These are phyloP conservation scores for Ferrisia virgata DNA, from an alignment of 2,888 invertebrate genomes.

Conservation along the genomic window DNA sequence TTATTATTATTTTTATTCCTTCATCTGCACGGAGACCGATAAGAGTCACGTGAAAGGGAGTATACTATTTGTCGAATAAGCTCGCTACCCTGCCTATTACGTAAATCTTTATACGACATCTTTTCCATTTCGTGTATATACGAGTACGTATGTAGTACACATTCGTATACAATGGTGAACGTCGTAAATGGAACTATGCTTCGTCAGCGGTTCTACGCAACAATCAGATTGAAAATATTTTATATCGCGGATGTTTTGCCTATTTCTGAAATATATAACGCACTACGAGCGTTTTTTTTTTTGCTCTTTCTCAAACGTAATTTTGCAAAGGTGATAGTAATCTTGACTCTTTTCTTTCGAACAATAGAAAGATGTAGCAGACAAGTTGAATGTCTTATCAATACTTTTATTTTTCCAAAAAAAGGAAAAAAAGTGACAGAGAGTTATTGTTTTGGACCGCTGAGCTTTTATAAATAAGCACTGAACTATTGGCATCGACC, in stretches of 20 bases:
- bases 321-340: no score
- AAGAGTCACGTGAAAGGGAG: background rate
- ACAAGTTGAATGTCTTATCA: no score
- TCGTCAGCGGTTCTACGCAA: background rate
- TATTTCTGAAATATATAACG: background rate
- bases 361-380: no score
- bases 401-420: no score
- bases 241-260: background rate
- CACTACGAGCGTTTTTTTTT: background rate
- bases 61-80: background rate
- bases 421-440: no score
- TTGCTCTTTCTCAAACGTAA: no score
- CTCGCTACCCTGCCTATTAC: background rate
- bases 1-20: background rate
- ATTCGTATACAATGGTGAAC: background rate
- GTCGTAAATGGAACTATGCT: background rate
- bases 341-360: no score
- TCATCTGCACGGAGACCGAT: background rate
- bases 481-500: no score
- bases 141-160: no score
- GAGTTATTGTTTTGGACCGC: no score
- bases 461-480: no score
- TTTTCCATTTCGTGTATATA: background rate
- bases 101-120: background rate
- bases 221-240: background rate